phyloP scores from a whole-genome alignment of 2,797 vertebrate genomes.

The Pangasius krempfi region DNA sequence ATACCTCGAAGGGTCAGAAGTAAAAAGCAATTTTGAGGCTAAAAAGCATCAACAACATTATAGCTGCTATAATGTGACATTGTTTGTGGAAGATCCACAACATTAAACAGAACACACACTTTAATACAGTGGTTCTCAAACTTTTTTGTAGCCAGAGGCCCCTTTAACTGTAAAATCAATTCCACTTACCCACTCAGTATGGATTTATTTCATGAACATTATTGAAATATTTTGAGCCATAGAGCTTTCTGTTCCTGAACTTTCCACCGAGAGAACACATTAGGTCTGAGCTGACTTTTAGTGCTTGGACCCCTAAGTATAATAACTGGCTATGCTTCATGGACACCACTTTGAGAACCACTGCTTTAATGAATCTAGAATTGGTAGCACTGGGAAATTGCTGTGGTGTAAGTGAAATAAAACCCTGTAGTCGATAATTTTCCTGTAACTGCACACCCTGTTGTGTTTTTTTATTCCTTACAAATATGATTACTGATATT shows the following conservation, averaged over 20 bases:
- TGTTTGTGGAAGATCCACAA: background rate
- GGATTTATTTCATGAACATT: background rate
- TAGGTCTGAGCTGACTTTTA: background rate
- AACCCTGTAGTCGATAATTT: background rate
- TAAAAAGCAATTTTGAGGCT: background rate
- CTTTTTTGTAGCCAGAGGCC: background rate
- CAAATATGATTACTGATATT: background rate
- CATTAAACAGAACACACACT: background rate
- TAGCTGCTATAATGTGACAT: background rate
- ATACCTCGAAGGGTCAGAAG: background rate
- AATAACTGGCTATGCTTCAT: background rate
- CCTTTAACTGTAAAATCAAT: background rate
- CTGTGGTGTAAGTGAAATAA: background rate
- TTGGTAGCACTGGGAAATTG: background rate
- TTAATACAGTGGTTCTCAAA: background rate
- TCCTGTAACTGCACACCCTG: background rate
- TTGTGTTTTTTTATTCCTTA: background rate
- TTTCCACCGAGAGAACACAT: background rate
- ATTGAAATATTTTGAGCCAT: background rate
- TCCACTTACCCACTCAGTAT: background rate
- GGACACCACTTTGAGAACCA: background rate
- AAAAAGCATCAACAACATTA: background rate
- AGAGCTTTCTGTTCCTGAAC: background rate
- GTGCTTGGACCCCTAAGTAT: background rate
- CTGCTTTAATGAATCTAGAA: background rate